phyloP scores from a whole-genome alignment of 1,140 invertebrate species.

The Ruditapes philippinarum region DNA sequence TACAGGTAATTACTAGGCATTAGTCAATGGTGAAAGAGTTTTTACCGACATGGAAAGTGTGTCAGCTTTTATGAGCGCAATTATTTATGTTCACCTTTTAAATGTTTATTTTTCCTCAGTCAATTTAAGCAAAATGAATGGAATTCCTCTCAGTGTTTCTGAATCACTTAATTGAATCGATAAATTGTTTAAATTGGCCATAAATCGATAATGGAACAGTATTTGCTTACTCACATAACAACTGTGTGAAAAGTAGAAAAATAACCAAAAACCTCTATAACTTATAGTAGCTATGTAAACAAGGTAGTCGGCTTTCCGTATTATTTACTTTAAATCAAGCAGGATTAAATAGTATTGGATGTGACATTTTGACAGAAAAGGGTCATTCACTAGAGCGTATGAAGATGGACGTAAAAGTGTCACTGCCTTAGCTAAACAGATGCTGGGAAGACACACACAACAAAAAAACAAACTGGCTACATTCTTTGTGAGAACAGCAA shows the following conservation, averaged over 20 bases:
- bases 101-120: constrained; percentile 18
- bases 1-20: not conserved
- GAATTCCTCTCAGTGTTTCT: not conserved
- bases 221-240: constrained; percentile 13
- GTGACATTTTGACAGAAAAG: constrained; percentile 24
- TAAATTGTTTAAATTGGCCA: constrained; percentile 13
- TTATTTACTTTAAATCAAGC: constrained; percentile 25
- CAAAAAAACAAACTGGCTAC: not conserved
- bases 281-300: not conserved
- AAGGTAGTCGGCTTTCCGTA: not conserved
- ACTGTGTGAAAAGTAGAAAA: not conserved
- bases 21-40: constrained; percentile 2
- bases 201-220: constrained; percentile 3
- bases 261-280: not conserved
- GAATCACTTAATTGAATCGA: constrained; percentile 25
- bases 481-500: not conserved
- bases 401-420: not conserved
- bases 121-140: constrained; percentile 20
- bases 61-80: not conserved
- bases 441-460: too few relatives aligned
- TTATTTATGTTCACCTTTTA: not conserved
- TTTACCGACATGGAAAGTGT: not conserved
- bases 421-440: constrained; percentile 18
- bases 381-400: not conserved
- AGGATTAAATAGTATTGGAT: not conserved